Base-by-base conservation (phyloP, 2,797 vertebrate species). In the Sparidentex hasta region DNA sequence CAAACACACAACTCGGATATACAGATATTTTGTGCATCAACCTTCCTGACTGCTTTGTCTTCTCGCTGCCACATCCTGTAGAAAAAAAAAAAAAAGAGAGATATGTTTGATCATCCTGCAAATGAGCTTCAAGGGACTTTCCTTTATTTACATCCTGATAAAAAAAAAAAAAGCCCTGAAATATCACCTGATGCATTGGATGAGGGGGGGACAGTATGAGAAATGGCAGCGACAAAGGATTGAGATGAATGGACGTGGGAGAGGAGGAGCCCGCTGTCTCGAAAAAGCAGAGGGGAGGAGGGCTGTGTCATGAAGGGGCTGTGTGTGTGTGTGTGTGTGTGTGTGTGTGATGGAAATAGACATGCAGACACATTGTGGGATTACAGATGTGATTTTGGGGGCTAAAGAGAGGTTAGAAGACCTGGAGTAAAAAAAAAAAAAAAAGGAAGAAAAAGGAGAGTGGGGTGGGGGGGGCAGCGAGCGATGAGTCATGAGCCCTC, bases 311-410 rank as follows among this genome's bases (percentile, higher is more conserved):
- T 17, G 44, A 27, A 6, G 46, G 47, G 50, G 68, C 9, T 58
- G 27, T 55, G 59, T 29, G 27, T 27, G 27, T 27, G 27, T 58
- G 27, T 55, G 59, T 29, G 27, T 27, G 27, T 27, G 27, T 27
- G 27, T 70, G 44, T 48, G n/a, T 71, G 48, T 13, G 43, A 44
- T 44, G 12, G 43, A 81, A 86, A 75, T 62, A 72, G 83, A 78
- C 76, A 83, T 48, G 50, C 65, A 78, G 80, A 81, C 81, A 67
- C 69, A 82, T 84, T 86, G 73, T 63, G 48, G 68, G 84, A 87
- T 88, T 83, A 90, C 12, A 4, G 47, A 69, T 88, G 85, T 75
- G 87, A 81, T 86, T 85, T 62, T n/a, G 27, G 7, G 81, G 54
- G 46, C 54, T 74, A 64, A 89, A 44, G 72, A 65, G 78, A 83